These are phyloP conservation scores for Danionella dracula DNA, from an alignment of 2,797 vertebrate genomes.

Conservation along the genomic window DNA sequence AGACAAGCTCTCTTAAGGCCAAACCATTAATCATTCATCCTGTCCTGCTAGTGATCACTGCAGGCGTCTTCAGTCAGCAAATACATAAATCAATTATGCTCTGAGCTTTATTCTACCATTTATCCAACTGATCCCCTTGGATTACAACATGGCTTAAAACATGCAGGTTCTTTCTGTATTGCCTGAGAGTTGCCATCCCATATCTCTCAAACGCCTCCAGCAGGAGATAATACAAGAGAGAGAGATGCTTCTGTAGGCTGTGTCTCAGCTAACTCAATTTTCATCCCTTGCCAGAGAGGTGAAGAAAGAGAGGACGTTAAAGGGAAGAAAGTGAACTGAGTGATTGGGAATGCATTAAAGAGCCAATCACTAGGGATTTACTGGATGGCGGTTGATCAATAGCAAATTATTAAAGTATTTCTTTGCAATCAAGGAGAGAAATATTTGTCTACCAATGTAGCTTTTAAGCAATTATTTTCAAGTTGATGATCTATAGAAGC, in stretches of 20 bases:
- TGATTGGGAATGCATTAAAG: neutral
- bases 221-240: constrained; percentile 31
- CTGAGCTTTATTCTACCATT: constrained; percentile 76
- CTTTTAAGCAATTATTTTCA: no score
- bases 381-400: no score
- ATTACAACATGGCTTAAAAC: constrained; percentile 70
- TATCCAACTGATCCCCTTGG: constrained; percentile 73
- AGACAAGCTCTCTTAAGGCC: constrained; percentile 38
- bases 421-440: no score
- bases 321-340: neutral
- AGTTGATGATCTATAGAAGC: no score
- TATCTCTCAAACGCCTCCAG: constrained; percentile 33
- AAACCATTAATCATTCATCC: constrained; percentile 68
- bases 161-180: constrained; percentile 53
- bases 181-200: constrained; percentile 42
- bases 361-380: no score
- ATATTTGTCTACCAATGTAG: no score
- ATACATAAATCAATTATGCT: constrained; percentile 82
- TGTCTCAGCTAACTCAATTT: constrained; percentile 24
- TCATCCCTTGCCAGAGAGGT: neutral
- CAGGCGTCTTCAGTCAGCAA: constrained; percentile 72
- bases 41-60: constrained; percentile 64
- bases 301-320: constrained; percentile 37
- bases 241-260: neutral
- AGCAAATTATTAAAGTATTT: no score